phyloP scores from a whole-genome alignment of 1,140 invertebrate genomes.

The Aphidius ervi region DNA sequence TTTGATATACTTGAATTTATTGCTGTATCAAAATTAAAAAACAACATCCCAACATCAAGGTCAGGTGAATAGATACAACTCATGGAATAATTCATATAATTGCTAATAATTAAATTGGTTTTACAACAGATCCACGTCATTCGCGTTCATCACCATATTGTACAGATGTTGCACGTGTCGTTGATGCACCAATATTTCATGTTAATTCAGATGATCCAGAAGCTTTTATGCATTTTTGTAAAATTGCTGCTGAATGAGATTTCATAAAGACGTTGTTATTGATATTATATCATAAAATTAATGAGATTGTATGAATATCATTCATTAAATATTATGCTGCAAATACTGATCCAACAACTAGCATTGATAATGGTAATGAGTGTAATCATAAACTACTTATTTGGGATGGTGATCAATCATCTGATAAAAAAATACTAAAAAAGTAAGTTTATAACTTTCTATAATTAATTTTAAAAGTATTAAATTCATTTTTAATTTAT shows the following conservation, averaged over 20 bases:
- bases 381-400: slow-evolving; percentile 71
- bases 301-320: slow-evolving; percentile 86
- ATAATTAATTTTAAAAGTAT: too few relatives aligned
- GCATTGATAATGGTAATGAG: slow-evolving; percentile 62
- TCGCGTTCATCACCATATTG: slow-evolving; percentile 97
- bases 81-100: slow-evolving; percentile 98
- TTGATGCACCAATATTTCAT: slow-evolving; percentile 99
- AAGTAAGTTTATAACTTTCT: too few relatives aligned
- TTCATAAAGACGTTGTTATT: slow-evolving; percentile 96
- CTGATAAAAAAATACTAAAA: too few relatives aligned
- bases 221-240: slow-evolving; percentile 97
- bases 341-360: slow-evolving; percentile 59
- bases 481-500: too few relatives aligned
- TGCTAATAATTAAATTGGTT: slow-evolving; percentile 98
- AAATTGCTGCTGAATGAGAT: slow-evolving; percentile 98
- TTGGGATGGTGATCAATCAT: slow-evolving; percentile 63
- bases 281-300: slow-evolving; percentile 98
- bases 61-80: slow-evolving; percentile 73
- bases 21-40: slow-evolving; percentile 92
- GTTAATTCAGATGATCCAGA: slow-evolving; percentile 99
- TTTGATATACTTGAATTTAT: slow-evolving; percentile 98
- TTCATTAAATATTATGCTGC: slow-evolving; percentile 78
- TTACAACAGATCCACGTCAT: slow-evolving; percentile 96
- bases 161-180: slow-evolving; percentile 98
- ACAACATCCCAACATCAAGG: slow-evolving; percentile 41